These are phyloP conservation scores for Tachina fera DNA, from an alignment of 2,888 invertebrate species.

Conservation along the genomic window DNA sequence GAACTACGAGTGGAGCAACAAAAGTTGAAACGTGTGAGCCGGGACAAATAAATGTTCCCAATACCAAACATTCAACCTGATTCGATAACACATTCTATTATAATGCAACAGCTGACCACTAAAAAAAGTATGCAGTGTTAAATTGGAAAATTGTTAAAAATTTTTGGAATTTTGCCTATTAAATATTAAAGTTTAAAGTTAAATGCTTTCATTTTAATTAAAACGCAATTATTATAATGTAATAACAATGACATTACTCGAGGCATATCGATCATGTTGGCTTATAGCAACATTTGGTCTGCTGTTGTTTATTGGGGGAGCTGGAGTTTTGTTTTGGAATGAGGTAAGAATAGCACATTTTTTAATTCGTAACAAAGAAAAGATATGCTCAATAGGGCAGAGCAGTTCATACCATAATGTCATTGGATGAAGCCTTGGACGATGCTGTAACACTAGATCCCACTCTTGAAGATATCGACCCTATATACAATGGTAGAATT, in stretches of 20 bases:
- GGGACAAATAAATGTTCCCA: not conserved
- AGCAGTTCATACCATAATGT: slow-evolving; percentile 90
- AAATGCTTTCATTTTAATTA: not conserved
- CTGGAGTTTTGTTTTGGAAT: slow-evolving; percentile 91
- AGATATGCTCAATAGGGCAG: slow-evolving; percentile 85
- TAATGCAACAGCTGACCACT: not conserved
- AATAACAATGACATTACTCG: slow-evolving; percentile 74
- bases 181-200: too few species aligned
- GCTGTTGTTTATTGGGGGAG: slow-evolving; percentile 87
- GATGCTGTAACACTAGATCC: slow-evolving; percentile 85
- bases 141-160: not conserved
- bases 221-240: slow-evolving; percentile 9
- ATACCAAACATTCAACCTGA: not conserved
- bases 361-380: not conserved
- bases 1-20: too few species aligned
- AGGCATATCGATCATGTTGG: slow-evolving; percentile 84
- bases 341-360: slow-evolving; percentile 85
- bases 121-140: too few species aligned
- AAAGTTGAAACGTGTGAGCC: too few species aligned
- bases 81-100: not conserved
- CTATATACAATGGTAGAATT: slow-evolving; percentile 89
- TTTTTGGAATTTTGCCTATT: not conserved
- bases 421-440: slow-evolving; percentile 89
- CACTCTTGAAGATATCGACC: slow-evolving; percentile 87
- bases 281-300: slow-evolving; percentile 88